Conservation (phyloP, 2,797 vertebrate genomes). For the Bradypodion ventrale region DNA sequence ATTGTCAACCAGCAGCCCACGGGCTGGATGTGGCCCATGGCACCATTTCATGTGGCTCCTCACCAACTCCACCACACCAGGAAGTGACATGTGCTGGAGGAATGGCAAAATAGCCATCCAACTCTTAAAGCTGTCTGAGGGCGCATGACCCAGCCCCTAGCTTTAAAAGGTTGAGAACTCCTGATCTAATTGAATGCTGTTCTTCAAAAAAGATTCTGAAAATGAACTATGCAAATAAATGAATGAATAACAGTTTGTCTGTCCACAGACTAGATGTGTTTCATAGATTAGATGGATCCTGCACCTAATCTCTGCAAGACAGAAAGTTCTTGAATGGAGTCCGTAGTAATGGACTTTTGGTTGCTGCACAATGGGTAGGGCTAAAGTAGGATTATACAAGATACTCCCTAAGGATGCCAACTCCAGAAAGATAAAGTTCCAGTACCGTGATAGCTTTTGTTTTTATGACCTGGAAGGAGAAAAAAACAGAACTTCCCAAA, state of each 20-base stretch:
- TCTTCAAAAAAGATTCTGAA: slow-evolving; percentile 55
- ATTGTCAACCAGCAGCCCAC: too few relatives aligned
- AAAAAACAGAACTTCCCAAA: too few relatives aligned
- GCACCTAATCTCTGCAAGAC: not conserved
- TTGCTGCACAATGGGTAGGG: not conserved
- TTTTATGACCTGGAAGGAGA: too few relatives aligned
- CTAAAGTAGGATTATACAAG: not conserved
- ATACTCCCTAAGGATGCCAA: not conserved
- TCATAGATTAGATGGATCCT: not conserved
- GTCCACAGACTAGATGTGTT: not conserved
- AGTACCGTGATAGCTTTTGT: not conserved
- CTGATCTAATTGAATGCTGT: too few relatives aligned
- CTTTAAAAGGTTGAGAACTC: too few relatives aligned
- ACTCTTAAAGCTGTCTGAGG: too few relatives aligned
- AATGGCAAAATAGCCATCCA: too few relatives aligned
- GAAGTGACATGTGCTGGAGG: too few relatives aligned
- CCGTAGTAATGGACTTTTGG: not conserved
- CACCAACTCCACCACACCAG: too few relatives aligned
- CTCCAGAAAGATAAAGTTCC: not conserved
- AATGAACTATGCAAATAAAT: slow-evolving; percentile 1
- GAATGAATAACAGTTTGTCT: not conserved
- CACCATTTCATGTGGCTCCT: too few relatives aligned
- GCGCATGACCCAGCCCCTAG: too few relatives aligned
- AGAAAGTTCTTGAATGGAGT: not conserved
- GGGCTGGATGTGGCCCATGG: too few relatives aligned